These are phyloP conservation scores for Phaenicophaeus curvirostris DNA, from an alignment of 2,797 vertebrate species.

Conservation along the genomic window DNA sequence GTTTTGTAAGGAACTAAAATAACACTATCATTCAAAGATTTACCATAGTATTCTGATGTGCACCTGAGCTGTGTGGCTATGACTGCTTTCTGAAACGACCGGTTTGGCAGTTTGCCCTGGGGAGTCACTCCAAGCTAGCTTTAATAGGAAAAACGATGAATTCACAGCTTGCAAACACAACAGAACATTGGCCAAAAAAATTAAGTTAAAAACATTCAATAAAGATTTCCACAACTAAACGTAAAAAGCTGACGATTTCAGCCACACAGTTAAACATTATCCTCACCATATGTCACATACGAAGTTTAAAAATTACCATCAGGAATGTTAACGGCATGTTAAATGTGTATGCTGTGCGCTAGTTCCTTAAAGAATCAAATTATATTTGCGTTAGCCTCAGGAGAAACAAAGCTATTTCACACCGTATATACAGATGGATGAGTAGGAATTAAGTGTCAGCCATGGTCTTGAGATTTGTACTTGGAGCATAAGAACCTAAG, in stretches of 20 bases:
- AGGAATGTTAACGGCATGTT: background rate
- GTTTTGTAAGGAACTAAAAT: background rate
- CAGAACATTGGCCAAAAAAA: background rate
- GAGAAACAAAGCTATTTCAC: background rate
- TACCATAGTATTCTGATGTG: background rate
- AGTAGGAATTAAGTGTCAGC: background rate
- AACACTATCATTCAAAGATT: background rate
- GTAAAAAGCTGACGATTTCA: background rate
- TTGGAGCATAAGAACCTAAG: too few relatives aligned
- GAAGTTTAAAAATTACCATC: background rate
- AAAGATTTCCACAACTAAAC: background rate
- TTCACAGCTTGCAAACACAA: background rate
- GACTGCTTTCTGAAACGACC: background rate
- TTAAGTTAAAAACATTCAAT: background rate
- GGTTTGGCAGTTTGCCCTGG: background rate
- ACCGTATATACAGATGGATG: background rate
- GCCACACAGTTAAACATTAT: background rate
- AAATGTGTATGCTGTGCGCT: background rate
- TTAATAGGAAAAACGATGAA: background rate
- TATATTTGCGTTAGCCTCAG: background rate
- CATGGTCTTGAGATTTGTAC: too few relatives aligned
- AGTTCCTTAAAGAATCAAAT: background rate
- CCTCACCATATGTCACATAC: fast-evolving
- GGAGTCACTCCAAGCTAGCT: background rate
- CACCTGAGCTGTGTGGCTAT: background rate